Base-by-base conservation (phyloP, 2,113 vertebrate genomes). In the Anguilla japonica region DNA sequence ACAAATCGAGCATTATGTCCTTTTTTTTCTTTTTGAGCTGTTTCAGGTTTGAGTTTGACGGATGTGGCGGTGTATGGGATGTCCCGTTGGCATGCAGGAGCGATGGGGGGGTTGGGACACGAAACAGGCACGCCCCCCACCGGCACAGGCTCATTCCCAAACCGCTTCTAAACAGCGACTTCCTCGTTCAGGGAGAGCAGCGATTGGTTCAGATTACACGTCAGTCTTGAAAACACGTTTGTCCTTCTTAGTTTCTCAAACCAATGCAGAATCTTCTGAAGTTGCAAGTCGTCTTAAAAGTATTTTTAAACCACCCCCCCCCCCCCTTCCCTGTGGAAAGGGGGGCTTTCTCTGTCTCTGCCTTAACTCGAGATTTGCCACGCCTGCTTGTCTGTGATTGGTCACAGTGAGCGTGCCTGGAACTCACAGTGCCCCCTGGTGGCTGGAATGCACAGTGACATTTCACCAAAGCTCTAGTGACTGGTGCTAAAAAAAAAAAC, bases 71-170 rank as follows among this genome's bases (percentile, higher is more conserved):
- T 87, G 71, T 67, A 41, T 40, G 26, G 56, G 40, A 96, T 94
- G 94, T 94, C 92, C 95, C 96, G 97, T 95, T 96, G 96, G 96
- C 96, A 97, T 95, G 96, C 92, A 96, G 97, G 97, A 99, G 98
- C 98, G 98, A 97, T 98, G 98, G 97, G 95, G 94, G 43, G 50
- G 50, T 6, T 93, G 60, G 60, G 18, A 94, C 85, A 83, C 89
- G 89, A 82, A 84, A 60, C 89, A 41, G 87, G 43, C 85, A 86
- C 91, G 88, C 87, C 92, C 92, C 91, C 95, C 92, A 92, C 1
- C 0, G 34, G 91, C 91, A 93, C 90, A 87, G 88, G 81, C 88
- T 92, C 87, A 53, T 81, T 80, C 85, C 20, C 57, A 82, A 34
- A 50, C 40, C 46, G 41, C 9, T 26, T 50, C 46, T 63, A 46